Evolutionary conservation across 2,113 vertebrate species (phyloP).

Genomic region (Centropus unirufus): DNA sequence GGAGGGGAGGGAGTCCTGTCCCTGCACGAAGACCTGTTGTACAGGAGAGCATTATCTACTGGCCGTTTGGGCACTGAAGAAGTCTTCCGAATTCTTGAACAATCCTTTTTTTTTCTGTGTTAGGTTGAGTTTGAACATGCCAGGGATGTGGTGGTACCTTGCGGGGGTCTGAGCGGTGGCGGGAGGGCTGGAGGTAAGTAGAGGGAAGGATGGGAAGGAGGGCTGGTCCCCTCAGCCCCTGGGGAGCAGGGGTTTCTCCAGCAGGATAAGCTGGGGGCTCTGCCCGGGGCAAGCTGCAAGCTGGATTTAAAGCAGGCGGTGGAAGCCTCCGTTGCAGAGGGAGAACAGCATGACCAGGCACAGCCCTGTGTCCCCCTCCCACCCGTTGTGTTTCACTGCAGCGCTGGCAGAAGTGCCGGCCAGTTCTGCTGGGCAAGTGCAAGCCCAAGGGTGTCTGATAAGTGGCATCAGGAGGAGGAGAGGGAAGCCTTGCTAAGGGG

Average conservation of each 20-base stretch:
- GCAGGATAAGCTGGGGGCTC: fast-evolving
- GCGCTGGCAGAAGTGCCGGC: fast-evolving
- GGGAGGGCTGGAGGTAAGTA: fast-evolving
- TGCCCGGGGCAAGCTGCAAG: not conserved
- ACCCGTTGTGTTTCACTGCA: not conserved
- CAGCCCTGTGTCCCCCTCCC: not conserved
- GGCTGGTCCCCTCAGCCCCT: no score
- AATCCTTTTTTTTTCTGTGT: not conserved
- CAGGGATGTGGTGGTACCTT: not conserved
- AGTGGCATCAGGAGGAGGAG: not conserved
- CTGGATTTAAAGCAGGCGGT: not conserved
- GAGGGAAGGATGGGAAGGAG: not conserved
- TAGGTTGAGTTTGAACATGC: not conserved
- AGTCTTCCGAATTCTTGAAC: not conserved
- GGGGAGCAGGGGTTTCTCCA: not conserved
- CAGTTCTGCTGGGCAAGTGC: fast-evolving
- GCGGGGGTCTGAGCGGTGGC: fast-evolving
- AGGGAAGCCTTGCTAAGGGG: not conserved
- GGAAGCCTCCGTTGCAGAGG: not conserved
- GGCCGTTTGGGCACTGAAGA: fast-evolving
- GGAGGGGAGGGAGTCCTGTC: not conserved
- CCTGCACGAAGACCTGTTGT: not conserved
- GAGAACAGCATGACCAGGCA: not conserved
- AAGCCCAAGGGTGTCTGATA: not conserved
- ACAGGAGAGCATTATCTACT: not conserved